phyloP scores from a whole-genome alignment of 2,888 invertebrate genomes.

The Lamellibrachia columna region DNA sequence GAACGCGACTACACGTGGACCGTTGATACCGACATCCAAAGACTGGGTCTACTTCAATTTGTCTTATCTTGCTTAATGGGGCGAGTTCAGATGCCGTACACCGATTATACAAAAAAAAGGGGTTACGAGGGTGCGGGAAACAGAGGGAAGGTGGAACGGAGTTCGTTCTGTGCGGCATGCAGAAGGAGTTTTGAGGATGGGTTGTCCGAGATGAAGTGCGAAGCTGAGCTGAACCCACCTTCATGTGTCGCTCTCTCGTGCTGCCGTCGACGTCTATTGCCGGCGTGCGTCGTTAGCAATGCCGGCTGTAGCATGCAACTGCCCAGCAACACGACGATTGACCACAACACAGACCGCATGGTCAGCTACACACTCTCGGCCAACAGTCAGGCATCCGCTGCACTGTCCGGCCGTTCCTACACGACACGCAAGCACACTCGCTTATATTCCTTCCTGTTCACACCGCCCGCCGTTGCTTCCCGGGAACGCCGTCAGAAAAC shows the following conservation, averaged over 20 bases:
- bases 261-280: background rate
- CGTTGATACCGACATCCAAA: background rate
- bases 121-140: background rate
- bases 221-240: background rate
- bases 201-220: background rate
- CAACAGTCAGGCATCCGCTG: conserved; percentile 4
- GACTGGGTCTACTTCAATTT: conserved; percentile 1
- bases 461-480: background rate
- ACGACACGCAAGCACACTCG: background rate
- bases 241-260: conserved; percentile 10
- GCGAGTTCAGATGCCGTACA: conserved; percentile 5
- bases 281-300: background rate
- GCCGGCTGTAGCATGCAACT: conserved; percentile 16
- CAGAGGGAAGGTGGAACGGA: background rate
- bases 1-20: background rate
- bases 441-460: background rate
- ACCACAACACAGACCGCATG: conserved; percentile 16
- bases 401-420: conserved; percentile 11
- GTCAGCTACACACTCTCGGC: background rate
- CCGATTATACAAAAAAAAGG: background rate
- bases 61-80: conserved; percentile 3
- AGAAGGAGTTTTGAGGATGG: background rate
- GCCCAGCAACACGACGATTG: background rate
- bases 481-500: background rate
- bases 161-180: background rate